Base-by-base conservation (phyloP, 2,797 vertebrate genomes). In the Gymnothorax reevesii region DNA sequence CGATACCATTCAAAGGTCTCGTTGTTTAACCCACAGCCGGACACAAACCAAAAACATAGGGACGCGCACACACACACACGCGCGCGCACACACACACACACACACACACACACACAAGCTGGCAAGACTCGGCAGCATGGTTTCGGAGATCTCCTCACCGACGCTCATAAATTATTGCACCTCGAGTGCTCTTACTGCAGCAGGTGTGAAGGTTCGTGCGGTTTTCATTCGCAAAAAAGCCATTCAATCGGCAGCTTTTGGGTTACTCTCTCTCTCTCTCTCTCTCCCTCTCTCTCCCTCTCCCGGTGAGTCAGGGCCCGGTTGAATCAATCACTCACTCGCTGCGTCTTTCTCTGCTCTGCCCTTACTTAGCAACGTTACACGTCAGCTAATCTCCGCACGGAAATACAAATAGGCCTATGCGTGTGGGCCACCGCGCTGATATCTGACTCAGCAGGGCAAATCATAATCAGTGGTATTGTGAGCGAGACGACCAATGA, bases 311-410 rank as follows among this genome's bases (percentile, higher is more conserved):
- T 75, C 71, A 75, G 71, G 49, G 71, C 71, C 27, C 25, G 6
- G 33, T 33, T 6, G 9, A 42, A 75, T 75, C 71, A 75, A 5
- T 17, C 71, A 49, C 71, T 5, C 7, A 3, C 69, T 4, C 71
- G 1, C 33, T 15, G 20, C 13, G 27, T 49, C 77, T 85, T 86
- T 69, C 83, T 85, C 88, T 86, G 42, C 57, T 57, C 55, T 57
- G n/a, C 22, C 57, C 42, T 66, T 42, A 7, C 59, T 77, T 42
- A 55, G 20, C 17, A 9, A 25, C 27, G 15, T 42, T 15, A 13
- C 83, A 33, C 27, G 49, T 27, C 42, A 20, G 55, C 27, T 83
- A 73, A 12, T 57, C 75, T 55, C 55, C 66, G 33, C 75, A 33
- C 64, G 57, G 69, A 86, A 84, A 57, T 25, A 25, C 49, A 7